Base-by-base conservation (phyloP, 2,888 invertebrate genomes). In the Rotaria sp. region DNA sequence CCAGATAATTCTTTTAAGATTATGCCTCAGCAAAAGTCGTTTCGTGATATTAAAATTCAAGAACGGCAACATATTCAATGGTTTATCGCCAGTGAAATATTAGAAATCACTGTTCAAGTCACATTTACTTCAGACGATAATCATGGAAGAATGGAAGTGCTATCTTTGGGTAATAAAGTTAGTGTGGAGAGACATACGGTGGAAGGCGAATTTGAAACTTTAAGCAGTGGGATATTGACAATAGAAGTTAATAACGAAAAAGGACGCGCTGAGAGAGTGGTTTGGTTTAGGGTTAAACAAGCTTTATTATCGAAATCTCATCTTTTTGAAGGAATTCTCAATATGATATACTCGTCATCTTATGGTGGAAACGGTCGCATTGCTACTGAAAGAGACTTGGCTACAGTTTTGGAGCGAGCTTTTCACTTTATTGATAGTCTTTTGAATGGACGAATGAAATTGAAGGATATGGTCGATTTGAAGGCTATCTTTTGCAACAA, bases 131-230 rank as follows among this genome's bases (percentile, higher is more conserved):
- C 59, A 59, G 30, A 59, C 15, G 59, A 59, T 30, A 59, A 30
- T 59, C 59, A 2, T 59, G 59, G 30, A 30, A 59, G n/a, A n/a
- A n/a, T 30, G 59, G 11, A 59, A n/a, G 59, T 59, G 11, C 59
- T 59, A 8, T 59, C 11, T 30, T 59, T 10, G 0, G n/a, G 59
- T 59, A 11, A 59, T 59, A 59, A n/a, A 59, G n/a, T 59, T 59
- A 30, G 59, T 59, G 59, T 59, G 2, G 59, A 59, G 59, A 59
- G 59, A 59, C 30, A 59, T 30, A 59, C 59, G 7, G n/a, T 59
- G 15, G 59, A 59, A 59, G 59, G 59, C n/a, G 59, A 59, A 59
- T 59, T 30, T 59, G 59, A 59, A 59, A 59, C 59, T 59, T 59
- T 59, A 10, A 59, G 7, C 30, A 59, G 59, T 59, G 59, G 59